Evolutionary conservation across 2,888 invertebrate genomes (phyloP).

Genomic region (Phyllotreta striolata): DNA sequence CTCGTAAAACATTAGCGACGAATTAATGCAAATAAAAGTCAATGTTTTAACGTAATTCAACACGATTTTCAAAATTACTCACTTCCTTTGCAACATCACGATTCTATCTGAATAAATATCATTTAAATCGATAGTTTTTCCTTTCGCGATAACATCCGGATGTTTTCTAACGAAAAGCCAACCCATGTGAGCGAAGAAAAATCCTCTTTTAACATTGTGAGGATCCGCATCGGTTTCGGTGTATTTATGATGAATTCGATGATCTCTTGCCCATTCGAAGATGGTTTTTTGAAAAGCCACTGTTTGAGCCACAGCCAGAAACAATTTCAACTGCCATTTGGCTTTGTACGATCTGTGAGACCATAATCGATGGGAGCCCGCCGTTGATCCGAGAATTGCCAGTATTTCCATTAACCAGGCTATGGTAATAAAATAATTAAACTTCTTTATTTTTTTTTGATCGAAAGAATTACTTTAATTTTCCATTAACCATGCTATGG

Average conservation of each 20-base stretch:
- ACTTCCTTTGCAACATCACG: constrained; percentile 88
- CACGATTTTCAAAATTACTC: constrained; percentile 51
- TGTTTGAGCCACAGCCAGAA: constrained; percentile 77
- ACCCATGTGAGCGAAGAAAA: constrained; percentile 95
- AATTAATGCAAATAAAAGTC: no score
- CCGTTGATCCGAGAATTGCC: constrained; percentile 74
- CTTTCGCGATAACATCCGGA: constrained; percentile 83
- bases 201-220: constrained; percentile 83
- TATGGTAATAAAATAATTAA: background rate
- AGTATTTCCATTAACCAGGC: background rate
- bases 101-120: constrained; percentile 82
- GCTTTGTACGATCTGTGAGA: constrained; percentile 82
- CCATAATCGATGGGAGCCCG: constrained; percentile 83
- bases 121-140: constrained; percentile 82
- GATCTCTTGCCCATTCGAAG: constrained; percentile 86
- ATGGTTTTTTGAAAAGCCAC: constrained; percentile 89
- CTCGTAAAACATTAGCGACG: no score
- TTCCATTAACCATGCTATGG: no score
- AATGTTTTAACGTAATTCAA: no score
- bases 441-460: background rate
- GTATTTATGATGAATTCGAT: constrained; percentile 89
- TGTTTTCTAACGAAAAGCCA: constrained; percentile 92
- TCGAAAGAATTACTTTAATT: no score
- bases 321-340: constrained; percentile 71
- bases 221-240: constrained; percentile 91